Conservation (phyloP, 2,797 vertebrate species). For the Scolopax rusticola region DNA sequence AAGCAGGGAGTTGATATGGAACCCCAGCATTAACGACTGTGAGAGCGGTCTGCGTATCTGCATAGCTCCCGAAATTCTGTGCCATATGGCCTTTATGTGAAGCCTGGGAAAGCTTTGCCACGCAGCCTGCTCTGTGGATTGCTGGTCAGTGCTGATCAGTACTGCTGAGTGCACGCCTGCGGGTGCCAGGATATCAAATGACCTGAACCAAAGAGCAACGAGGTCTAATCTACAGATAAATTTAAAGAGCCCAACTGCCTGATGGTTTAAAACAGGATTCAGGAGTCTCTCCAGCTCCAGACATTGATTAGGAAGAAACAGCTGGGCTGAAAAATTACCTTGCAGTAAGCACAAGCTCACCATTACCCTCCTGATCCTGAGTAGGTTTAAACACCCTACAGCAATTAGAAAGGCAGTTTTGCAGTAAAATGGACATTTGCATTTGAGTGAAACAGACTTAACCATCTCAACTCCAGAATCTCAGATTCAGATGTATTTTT, state of each 20-base stretch:
- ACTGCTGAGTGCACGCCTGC: not conserved
- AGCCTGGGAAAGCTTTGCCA: not conserved
- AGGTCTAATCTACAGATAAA: not conserved
- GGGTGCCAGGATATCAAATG: not conserved
- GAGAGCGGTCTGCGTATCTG: not conserved
- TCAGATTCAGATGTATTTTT: not conserved
- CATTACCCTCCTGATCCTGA: not conserved
- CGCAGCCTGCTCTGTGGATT: not conserved
- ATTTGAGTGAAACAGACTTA: not conserved
- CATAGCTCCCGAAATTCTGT: not conserved
- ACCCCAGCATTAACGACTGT: not conserved
- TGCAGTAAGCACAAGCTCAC: not conserved
- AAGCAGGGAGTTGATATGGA: not conserved
- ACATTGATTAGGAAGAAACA: not conserved
- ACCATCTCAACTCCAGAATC: not conserved
- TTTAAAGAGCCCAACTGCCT: not conserved
- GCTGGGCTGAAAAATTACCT: not conserved
- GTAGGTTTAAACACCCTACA: not conserved
- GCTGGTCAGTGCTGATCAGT: not conserved
- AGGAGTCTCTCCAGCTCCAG: not conserved
- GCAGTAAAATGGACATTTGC: not conserved
- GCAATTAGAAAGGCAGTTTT: not conserved
- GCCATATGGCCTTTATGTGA: not conserved
- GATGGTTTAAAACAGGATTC: not conserved
- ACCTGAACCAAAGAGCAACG: not conserved